A percentile compares a stretch with the other conserved stretches of the same genome.
phyloP scores from a whole-genome alignment of 2,797 vertebrate genomes.

The Siniperca scherzeri region DNA sequence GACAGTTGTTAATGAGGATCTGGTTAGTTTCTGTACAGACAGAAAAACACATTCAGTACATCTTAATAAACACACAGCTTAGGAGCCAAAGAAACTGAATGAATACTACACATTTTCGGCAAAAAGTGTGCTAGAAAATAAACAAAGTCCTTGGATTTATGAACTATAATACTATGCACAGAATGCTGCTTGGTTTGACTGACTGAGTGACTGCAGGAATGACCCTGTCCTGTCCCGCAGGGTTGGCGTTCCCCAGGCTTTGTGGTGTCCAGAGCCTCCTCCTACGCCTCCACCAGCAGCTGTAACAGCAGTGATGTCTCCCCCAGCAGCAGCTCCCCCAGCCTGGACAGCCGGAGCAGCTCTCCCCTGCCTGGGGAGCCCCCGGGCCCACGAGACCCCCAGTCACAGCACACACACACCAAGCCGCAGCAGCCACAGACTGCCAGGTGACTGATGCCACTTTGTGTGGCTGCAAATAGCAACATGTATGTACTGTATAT shows the following conservation, averaged over 20 bases:
- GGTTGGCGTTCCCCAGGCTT: constrained; percentile 85
- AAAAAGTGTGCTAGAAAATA: background rate
- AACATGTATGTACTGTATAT: background rate
- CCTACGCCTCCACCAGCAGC: constrained; percentile 69
- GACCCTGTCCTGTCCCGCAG: constrained; percentile 49
- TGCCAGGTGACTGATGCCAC: constrained; percentile 57
- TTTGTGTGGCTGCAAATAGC: background rate
- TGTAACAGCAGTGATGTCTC: constrained; percentile 76
- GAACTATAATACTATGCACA: too few species aligned
- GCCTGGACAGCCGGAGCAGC: constrained; percentile 76
- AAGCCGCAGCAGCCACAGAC: constrained; percentile 38
- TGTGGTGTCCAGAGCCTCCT: constrained; percentile 83
- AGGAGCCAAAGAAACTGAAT: background rate
- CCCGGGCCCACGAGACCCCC: constrained; percentile 37
- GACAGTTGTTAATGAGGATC: constrained; percentile 88
- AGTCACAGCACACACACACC: constrained; percentile 5
- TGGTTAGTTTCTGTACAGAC: constrained; percentile 71
- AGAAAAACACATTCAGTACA: background rate
- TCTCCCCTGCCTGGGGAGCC: constrained; percentile 79
- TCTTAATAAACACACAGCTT: background rate
- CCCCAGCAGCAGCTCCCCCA: constrained; percentile 82
- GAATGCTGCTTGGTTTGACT: too few species aligned
- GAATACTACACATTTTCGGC: background rate
- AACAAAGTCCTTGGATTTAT: too few species aligned
- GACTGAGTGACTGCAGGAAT: background rate